Percentiles rank a stretch among this genome's conserved stretches.
phyloP scores from a whole-genome alignment of 2,113 vertebrate species.

The Microcebus jonahi region DNA sequence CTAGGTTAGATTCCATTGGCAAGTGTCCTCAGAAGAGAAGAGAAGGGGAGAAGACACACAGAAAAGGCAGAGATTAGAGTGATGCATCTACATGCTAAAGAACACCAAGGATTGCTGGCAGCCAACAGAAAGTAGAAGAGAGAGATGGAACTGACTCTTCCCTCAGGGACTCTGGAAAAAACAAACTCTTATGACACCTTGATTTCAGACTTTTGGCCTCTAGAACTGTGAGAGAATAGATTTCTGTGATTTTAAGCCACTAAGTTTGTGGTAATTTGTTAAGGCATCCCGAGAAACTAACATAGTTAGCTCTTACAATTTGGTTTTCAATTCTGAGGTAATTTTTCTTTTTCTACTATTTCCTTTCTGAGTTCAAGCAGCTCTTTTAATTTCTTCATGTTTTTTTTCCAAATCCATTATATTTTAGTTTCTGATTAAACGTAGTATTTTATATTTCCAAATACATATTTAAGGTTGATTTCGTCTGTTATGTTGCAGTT shows the following conservation, averaged over 20 bases:
- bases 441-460: not conserved
- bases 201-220: not conserved
- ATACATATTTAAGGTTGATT: not conserved
- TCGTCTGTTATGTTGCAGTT: not conserved
- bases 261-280: not conserved
- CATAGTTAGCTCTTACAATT: not conserved
- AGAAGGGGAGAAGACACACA: not conserved
- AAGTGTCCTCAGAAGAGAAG: not conserved
- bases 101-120: not conserved
- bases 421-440: slow-evolving; percentile 17
- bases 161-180: not conserved
- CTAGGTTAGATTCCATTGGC: not conserved
- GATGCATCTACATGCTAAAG: not conserved
- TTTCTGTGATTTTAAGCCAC: not conserved
- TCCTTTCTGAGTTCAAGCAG: slow-evolving; percentile 1
- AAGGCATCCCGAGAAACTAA: not conserved
- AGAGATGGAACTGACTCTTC: not conserved
- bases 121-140: not conserved
- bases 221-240: not conserved
- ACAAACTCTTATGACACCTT: not conserved
- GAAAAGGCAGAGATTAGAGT: not conserved
- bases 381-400: not conserved
- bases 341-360: slow-evolving; percentile 1
- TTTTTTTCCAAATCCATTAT: not conserved
- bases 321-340: not conserved